These are phyloP conservation scores for Bombycilla garrulus DNA, from an alignment of 2,113 vertebrate genomes.

Conservation along the genomic window DNA sequence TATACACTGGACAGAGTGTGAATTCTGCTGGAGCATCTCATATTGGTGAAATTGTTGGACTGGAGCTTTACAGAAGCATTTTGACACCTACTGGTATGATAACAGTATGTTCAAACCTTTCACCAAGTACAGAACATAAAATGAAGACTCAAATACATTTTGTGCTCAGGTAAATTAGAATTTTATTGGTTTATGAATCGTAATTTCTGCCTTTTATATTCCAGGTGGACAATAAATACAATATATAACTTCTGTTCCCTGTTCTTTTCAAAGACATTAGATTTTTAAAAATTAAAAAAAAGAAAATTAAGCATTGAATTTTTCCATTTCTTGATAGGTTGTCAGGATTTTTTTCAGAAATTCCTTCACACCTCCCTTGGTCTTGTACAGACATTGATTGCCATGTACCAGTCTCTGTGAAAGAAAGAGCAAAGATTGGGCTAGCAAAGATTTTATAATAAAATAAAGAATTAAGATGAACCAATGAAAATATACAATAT, in stretches of 20 bases:
- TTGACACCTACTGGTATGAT: background rate
- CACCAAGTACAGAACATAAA: background rate
- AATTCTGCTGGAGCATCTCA: background rate
- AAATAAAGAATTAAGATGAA: background rate
- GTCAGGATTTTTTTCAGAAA: conserved; percentile 19
- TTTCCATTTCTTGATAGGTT: conserved; percentile 3
- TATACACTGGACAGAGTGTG: background rate
- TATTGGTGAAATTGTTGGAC: background rate
- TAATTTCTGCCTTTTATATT: background rate
- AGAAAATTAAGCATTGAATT: background rate
- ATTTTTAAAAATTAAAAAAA: too few relatives aligned
- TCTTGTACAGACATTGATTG: background rate
- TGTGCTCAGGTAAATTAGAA: background rate
- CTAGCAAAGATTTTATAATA: background rate
- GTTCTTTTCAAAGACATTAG: background rate
- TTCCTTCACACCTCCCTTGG: background rate
- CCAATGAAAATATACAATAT: background rate
- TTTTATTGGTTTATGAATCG: conserved; percentile 16
- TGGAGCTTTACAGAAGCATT: background rate
- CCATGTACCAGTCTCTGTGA: background rate
- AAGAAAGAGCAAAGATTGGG: background rate
- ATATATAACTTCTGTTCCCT: conserved; percentile 39
- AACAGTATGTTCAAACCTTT: background rate
- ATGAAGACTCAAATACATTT: background rate
- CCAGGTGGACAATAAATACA: conserved; percentile 46